phyloP scores from a whole-genome alignment of 2,797 vertebrate genomes.

The Petrocephalus sullivani region DNA sequence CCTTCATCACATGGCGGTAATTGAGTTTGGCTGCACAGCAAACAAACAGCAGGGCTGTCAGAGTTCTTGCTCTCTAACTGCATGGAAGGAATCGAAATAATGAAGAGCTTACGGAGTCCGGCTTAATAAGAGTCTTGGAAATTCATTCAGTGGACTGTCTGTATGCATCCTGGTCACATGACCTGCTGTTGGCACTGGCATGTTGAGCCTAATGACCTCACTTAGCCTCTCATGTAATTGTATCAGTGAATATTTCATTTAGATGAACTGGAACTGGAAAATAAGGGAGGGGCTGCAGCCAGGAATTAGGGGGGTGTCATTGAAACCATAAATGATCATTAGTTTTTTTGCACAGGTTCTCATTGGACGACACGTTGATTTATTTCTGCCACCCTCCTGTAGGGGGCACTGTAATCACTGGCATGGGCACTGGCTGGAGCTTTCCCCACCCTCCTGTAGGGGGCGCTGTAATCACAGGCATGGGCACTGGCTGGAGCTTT shows the following conservation, averaged over 20 bases:
- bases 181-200: not conserved
- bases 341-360: not conserved
- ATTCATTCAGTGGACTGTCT: not conserved
- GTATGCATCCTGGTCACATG: not conserved
- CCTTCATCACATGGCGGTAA: not conserved
- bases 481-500: not conserved
- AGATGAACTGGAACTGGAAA: not conserved
- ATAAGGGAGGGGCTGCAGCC: not conserved
- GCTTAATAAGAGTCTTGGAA: not conserved
- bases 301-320: not conserved
- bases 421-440: not conserved
- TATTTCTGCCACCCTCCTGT: not conserved
- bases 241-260: not conserved
- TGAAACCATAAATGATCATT: not conserved
- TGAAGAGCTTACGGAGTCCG: not conserved
- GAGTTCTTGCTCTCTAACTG: not conserved
- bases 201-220: not conserved
- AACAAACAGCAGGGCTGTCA: not conserved
- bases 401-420: slow-evolving; percentile 1
- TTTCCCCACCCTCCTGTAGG: too few relatives aligned
- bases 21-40: not conserved
- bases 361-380: not conserved
- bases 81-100: not conserved
- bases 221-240: not conserved
- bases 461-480: too few relatives aligned